Evolutionary conservation across 2,113 vertebrate genomes (phyloP).

Genomic region (Pristiophorus japonicus): DNA sequence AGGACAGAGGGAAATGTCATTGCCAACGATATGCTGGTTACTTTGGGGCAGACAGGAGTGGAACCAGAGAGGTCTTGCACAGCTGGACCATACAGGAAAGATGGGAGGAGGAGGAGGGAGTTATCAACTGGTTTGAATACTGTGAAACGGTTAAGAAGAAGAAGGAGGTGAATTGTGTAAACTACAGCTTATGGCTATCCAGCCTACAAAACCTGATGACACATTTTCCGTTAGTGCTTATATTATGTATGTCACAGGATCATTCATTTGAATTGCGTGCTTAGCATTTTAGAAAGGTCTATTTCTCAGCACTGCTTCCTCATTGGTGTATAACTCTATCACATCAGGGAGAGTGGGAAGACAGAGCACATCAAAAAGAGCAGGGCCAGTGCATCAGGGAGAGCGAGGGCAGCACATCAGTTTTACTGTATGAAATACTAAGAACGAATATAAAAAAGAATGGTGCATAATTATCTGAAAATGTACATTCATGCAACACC

Average conservation of each 20-base stretch:
- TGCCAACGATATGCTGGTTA: not conserved
- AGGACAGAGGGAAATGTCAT: not conserved
- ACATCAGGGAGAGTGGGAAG: not conserved
- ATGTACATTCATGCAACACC: not conserved
- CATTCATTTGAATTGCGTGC: not conserved
- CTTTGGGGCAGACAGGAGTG: not conserved
- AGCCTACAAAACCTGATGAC: not conserved
- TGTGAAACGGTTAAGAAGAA: not conserved
- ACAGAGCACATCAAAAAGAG: not conserved
- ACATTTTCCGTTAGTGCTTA: constrained; percentile 19
- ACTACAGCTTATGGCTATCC: not conserved
- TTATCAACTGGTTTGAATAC: not conserved
- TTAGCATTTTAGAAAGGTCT: not conserved
- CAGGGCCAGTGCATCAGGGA: not conserved
- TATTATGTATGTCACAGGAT: not conserved
- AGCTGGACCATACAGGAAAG: not conserved
- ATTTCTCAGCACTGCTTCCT: not conserved
- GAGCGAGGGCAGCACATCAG: not conserved
- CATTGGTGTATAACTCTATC: not conserved
- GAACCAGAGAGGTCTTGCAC: not conserved
- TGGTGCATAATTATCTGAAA: not conserved
- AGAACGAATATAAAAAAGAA: not conserved
- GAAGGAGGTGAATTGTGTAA: not conserved
- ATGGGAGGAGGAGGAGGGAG: not conserved
- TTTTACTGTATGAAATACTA: not conserved